Evolutionary conservation across 2,888 invertebrate species (phyloP), one percentile per base, ranked within the genome.

Genomic region (Dolichopus griseipennis): DNA sequence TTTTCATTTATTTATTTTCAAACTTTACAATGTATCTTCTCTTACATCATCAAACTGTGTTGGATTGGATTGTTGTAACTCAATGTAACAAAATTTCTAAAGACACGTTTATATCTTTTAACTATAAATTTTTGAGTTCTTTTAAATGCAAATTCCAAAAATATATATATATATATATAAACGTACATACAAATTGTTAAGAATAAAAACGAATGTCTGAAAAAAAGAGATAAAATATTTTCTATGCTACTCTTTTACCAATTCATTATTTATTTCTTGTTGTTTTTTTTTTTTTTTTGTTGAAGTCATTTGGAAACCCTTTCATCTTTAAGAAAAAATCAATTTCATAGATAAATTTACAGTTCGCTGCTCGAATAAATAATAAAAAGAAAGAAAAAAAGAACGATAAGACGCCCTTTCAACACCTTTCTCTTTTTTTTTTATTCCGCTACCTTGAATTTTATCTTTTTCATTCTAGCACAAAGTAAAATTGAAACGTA

Each of bases 261-360:
- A 12, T 41, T 27, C 27, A 27, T 41, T 41, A 41, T 41, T 41
- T 12, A 41, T 41, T 41, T 41, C 15, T 5, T 41, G 9, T 41
- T 41, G 1, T 15, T 41, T 41, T 41, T 52, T 2, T 18, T 52
- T 52, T 52, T 52, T 18, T 52, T 52, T 18, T 52, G 9, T 52
- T 15, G 52, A 18, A 52, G 18, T 52, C 52, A 52, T 52, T 52
- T 52, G 52, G 52, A 52, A 52, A 52, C 18, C 52, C 52, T 52
- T 52, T 52, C 52, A 52, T 52, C 52, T 52, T 52, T 52, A 52
- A 52, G 52, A 52, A 52, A 27, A 27, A 52, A 52, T 52, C 52
- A 52, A 52, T 52, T 52, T 52, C 15, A 52, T 12, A 52, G 52
- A 52, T 52, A 52, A 18, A 52, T 52, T 52, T 52, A 52, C 52